Evolutionary conservation across 2,888 invertebrate species (phyloP).

Genomic region (Apamea crenata): DNA sequence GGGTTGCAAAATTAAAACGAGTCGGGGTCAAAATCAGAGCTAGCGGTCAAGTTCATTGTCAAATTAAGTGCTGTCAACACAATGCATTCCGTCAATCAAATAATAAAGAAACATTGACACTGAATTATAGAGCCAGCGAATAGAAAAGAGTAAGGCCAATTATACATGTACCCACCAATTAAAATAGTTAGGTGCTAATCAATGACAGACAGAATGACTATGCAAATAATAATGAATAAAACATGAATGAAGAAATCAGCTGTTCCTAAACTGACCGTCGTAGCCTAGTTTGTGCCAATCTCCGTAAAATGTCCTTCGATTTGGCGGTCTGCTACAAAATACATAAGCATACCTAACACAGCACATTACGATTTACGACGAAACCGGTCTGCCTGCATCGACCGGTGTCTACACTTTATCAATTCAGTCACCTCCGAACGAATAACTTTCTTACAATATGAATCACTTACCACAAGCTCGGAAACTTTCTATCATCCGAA

Average conservation of each 20-base stretch:
- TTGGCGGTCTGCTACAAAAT: slow-evolving; percentile 74
- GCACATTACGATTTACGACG: slow-evolving; percentile 82
- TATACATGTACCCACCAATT: slow-evolving; percentile 41
- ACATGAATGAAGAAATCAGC: slow-evolving; percentile 73
- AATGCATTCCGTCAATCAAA: slow-evolving; percentile 28
- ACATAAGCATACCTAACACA: slow-evolving; percentile 64
- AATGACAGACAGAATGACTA: slow-evolving; percentile 63
- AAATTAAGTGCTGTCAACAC: slow-evolving; percentile 32
- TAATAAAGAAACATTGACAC: slow-evolving; percentile 43
- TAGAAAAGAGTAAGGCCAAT: slow-evolving; percentile 44
- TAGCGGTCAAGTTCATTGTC: slow-evolving; percentile 56
- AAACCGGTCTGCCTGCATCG: slow-evolving; percentile 85
- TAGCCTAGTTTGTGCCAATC: slow-evolving; percentile 66
- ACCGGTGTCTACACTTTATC: slow-evolving; percentile 78
- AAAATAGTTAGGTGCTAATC: slow-evolving; percentile 51
- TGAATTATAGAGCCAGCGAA: slow-evolving; percentile 21
- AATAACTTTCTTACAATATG: slow-evolving; percentile 84
- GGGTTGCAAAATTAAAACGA: background rate
- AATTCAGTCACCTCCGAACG: slow-evolving; percentile 83
- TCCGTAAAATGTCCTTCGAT: slow-evolving; percentile 78
- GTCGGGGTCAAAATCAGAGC: slow-evolving; percentile 39
- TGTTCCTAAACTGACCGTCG: slow-evolving; percentile 65
- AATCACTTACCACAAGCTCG: slow-evolving; percentile 74
- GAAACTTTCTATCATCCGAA: slow-evolving; percentile 68
- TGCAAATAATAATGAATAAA: slow-evolving; percentile 68